Evolutionary conservation across 2,888 invertebrate species (phyloP).

Genomic region (Dryomyza anilis): DNA sequence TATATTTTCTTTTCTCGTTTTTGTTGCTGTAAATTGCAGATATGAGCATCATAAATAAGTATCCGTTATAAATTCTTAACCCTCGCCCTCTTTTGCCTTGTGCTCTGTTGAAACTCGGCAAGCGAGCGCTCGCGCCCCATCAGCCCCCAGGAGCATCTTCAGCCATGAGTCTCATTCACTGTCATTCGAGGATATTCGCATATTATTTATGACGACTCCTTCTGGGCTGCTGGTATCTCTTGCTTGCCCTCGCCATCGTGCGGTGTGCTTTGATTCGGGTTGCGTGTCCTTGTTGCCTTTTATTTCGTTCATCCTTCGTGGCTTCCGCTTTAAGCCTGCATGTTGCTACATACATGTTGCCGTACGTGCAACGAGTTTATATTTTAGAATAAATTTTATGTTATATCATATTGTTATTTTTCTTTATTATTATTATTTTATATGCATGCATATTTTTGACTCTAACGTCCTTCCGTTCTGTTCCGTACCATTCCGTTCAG

Average conservation of each 20-base stretch:
- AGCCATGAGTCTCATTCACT: constrained; percentile 1
- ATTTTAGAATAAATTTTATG: constrained; percentile 12
- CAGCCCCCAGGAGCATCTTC: not conserved
- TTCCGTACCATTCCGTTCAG: no score
- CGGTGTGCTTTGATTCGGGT: no score
- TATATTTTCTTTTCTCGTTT: not conserved
- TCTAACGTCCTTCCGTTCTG: not conserved
- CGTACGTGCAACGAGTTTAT: not conserved
- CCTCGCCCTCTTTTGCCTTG: not conserved
- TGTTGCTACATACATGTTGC: not conserved
- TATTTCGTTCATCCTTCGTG: not conserved
- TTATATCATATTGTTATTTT: constrained; percentile 9
- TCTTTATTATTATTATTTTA: constrained; percentile 3
- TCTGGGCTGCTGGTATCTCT: no score
- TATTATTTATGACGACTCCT: not conserved
- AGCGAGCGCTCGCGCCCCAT: no score
- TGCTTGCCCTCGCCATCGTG: no score
- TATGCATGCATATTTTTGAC: constrained; percentile 9
- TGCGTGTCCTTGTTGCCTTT: not conserved
- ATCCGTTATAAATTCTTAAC: constrained; percentile 7
- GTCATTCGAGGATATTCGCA: constrained; percentile 18
- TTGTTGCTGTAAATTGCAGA: constrained; percentile 13
- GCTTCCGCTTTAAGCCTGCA: not conserved
- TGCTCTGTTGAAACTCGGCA: no score
- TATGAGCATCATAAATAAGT: constrained; percentile 13